These are phyloP conservation scores for Diarsia dahlii DNA, from an alignment of 2,888 invertebrate genomes.

Conservation along the genomic window DNA sequence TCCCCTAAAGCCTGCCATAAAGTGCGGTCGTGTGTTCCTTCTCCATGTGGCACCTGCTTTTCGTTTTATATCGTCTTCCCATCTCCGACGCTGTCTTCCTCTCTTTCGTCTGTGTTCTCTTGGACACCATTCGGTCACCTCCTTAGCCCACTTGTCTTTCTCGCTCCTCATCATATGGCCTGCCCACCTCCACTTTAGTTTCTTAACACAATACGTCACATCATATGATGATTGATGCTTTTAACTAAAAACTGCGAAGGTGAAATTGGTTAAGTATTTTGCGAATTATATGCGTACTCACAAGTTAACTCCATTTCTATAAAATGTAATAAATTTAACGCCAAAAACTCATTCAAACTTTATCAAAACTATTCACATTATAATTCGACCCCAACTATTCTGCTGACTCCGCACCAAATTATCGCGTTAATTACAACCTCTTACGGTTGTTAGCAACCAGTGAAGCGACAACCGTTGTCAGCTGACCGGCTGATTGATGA, in stretches of 20 bases:
- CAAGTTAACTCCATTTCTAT: background rate
- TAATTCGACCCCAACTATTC: conserved; percentile 27
- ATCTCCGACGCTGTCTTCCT: too few species aligned
- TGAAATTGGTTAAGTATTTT: background rate
- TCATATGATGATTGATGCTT: too few species aligned
- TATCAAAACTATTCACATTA: conserved; percentile 25
- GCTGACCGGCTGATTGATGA: conserved; percentile 54
- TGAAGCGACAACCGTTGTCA: conserved; percentile 59
- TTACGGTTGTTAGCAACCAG: conserved; percentile 52
- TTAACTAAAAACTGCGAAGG: background rate
- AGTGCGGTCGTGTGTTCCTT: too few species aligned
- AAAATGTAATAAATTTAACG: background rate
- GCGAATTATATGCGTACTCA: background rate
- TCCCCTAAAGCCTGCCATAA: too few species aligned
- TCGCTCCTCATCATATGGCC: too few species aligned
- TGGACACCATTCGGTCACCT: too few species aligned
- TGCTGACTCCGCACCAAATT: conserved; percentile 35
- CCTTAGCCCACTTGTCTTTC: too few species aligned
- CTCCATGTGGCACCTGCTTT: too few species aligned
- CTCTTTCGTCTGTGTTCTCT: too few species aligned
- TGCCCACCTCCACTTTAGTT: too few species aligned
- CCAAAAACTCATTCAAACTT: conserved; percentile 13
- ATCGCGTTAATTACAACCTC: conserved; percentile 54
- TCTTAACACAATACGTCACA: too few species aligned
- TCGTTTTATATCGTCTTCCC: too few species aligned